Evolutionary conservation across 2,888 invertebrate genomes (phyloP), one percentile per base, ranked within the genome.

Genomic region (Aquatica leii): DNA sequence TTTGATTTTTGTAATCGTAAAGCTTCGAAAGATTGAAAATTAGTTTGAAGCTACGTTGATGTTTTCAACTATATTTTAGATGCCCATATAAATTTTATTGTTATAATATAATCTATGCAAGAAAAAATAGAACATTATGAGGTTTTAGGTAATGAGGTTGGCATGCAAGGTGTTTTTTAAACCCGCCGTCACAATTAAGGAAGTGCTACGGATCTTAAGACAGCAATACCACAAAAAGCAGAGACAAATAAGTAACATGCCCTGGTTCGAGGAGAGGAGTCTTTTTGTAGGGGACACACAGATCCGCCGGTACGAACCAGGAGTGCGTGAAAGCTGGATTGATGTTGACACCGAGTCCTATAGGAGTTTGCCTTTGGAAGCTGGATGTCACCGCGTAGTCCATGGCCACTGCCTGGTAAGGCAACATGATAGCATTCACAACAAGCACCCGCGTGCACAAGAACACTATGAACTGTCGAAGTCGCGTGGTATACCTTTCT

Each of bases 261-360:
- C 94, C 94, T 88, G 93, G 93, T 89, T 94, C 93, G 87, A 94
- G 90, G 87, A 90, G 90, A 88, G 90, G 88, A 81, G 80, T 80
- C 87, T 90, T 89, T 85, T 89, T 90, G 85, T 88, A 90, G 86
- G 93, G 92, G 88, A 92, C 90, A 90, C 93, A 93, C 86, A 94
- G 89, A 87, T 94, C 93, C 90, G 93, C 92, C 86, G 92, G 91
- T 85, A 94, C 93, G 89, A 94, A 93, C 95, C 95, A 95, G 86
- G 94, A 94, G 88, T 95, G 94, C 82, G 93, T 92, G 88, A 94
- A 95, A 79, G 91, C 91, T 79, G 94, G 89, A 71, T 82, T 88
- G 86, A 82, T 87, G 86, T 84, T 88, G 84, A 85, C 81, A 71
- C 82, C 82, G 79, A 81, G 82, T 76, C 80, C 84, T 65, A 81